Evolutionary conservation across 2,113 vertebrate species (phyloP).

Genomic region (Orycteropus afer): DNA sequence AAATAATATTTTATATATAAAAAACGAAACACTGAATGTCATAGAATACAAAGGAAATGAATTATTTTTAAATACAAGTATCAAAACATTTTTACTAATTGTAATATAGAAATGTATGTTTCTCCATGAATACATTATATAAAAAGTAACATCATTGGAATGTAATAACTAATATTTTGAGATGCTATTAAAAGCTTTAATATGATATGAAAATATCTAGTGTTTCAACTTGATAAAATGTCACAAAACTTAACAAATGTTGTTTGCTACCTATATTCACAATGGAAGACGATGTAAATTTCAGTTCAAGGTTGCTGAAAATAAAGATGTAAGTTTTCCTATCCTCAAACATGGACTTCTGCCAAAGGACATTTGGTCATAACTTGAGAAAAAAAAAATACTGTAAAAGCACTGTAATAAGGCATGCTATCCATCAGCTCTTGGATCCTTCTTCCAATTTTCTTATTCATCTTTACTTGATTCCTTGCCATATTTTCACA

Average conservation of each 20-base stretch:
- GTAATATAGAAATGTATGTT: neutral
- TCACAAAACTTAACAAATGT: conserved; percentile 46
- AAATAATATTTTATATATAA: neutral
- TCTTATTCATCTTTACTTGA: conserved; percentile 62
- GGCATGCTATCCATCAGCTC: conserved; percentile 47
- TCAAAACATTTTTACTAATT: conserved; percentile 7
- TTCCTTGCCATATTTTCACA: conserved; percentile 67
- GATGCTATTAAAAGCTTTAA: conserved; percentile 18
- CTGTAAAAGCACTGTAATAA: conserved; percentile 60
- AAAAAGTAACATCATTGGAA: neutral
- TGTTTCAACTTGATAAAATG: conserved; percentile 54
- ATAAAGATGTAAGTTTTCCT: conserved; percentile 73
- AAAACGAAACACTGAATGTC: neutral
- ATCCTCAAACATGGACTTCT: conserved; percentile 57
- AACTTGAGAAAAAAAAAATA: conserved; percentile 31
- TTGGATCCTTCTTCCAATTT: conserved; percentile 50
- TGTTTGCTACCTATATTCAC: conserved; percentile 45
- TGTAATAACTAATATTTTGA: conserved; percentile 33
- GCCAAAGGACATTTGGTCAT: conserved; percentile 73
- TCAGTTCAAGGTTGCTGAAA: conserved; percentile 73
- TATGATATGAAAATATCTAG: conserved; percentile 55
- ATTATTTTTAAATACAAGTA: conserved; percentile 41
- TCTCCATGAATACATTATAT: conserved; percentile 1
- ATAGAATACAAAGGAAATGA: neutral
- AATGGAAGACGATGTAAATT: conserved; percentile 70